These are phyloP conservation scores for Metellina segmentata DNA, from an alignment of 2,888 invertebrate species.

Conservation along the genomic window DNA sequence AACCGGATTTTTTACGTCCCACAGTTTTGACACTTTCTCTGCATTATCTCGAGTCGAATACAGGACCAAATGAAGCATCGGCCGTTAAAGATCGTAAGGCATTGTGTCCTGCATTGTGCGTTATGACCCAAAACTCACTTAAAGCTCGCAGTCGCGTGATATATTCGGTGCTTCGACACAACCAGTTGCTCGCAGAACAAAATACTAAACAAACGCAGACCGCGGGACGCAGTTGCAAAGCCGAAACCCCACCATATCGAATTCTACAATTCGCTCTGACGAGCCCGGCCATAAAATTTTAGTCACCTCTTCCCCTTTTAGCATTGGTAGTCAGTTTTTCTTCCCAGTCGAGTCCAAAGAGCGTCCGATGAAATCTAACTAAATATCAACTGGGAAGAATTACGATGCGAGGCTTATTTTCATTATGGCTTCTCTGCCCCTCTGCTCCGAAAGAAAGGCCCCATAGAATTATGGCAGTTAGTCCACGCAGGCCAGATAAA, in stretches of 20 bases:
- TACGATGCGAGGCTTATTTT: constrained; percentile 68
- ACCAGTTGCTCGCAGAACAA: constrained; percentile 65
- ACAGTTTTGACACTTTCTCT: constrained; percentile 72
- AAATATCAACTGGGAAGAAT: constrained; percentile 67
- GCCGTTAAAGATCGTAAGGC: constrained; percentile 67
- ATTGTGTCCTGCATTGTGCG: constrained; percentile 56
- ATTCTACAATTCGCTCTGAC: constrained; percentile 74
- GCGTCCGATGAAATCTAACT: constrained; percentile 71
- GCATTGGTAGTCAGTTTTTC: constrained; percentile 33
- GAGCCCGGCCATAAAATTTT: constrained; percentile 71
- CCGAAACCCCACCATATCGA: constrained; percentile 72
- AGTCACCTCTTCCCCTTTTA: constrained; percentile 55
- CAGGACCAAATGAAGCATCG: constrained; percentile 67
- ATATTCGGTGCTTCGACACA: constrained; percentile 71
- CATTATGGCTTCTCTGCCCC: constrained; percentile 58
- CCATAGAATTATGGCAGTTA: constrained; percentile 73
- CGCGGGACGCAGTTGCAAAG: constrained; percentile 38
- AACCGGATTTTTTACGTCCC: constrained; percentile 45
- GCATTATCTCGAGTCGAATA: constrained; percentile 58
- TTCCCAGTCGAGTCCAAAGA: constrained; percentile 52
- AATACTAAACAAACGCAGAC: constrained; percentile 45
- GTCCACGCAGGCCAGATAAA: constrained; percentile 64
- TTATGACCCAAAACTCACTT: constrained; percentile 72
- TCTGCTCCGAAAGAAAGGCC: constrained; percentile 61
- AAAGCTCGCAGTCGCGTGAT: constrained; percentile 64